Conservation (phyloP, 2,113 vertebrate genomes). For the Cacatua alba region DNA sequence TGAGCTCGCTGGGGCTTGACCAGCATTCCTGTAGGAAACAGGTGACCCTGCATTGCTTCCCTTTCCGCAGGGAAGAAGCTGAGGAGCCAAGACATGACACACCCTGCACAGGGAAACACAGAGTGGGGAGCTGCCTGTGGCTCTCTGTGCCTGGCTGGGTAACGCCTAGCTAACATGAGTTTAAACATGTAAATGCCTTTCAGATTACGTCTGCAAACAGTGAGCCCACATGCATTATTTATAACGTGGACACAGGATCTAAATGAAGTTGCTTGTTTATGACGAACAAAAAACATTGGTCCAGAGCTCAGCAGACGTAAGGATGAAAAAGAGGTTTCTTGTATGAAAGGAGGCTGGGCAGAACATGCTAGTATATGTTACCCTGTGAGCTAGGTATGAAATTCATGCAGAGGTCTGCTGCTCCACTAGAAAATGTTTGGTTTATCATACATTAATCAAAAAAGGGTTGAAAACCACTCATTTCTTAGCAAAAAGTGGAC, state of each 20-base stretch:
- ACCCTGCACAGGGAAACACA: neutral
- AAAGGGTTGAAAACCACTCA: neutral
- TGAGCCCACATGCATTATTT: neutral
- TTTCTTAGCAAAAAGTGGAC: neutral
- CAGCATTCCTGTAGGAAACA: neutral
- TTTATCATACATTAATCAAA: neutral
- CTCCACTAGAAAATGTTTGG: neutral
- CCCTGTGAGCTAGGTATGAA: neutral
- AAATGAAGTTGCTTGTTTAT: neutral
- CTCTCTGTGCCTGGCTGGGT: neutral
- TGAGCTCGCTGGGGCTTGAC: neutral
- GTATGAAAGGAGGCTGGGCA: neutral
- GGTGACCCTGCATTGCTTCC: neutral
- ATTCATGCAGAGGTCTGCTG: neutral
- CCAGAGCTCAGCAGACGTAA: neutral
- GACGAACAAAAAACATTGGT: neutral
- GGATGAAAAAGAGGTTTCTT: neutral
- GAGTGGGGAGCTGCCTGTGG: neutral
- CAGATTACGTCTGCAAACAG: neutral
- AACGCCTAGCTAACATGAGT: fast-evolving
- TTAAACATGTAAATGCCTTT: neutral
- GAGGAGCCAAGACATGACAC: neutral
- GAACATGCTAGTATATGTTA: fast-evolving
- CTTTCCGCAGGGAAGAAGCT: neutral
- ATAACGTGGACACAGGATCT: neutral